Evolutionary conservation across 2,113 vertebrate species (phyloP).

Genomic region (Halichoerus grypus): DNA sequence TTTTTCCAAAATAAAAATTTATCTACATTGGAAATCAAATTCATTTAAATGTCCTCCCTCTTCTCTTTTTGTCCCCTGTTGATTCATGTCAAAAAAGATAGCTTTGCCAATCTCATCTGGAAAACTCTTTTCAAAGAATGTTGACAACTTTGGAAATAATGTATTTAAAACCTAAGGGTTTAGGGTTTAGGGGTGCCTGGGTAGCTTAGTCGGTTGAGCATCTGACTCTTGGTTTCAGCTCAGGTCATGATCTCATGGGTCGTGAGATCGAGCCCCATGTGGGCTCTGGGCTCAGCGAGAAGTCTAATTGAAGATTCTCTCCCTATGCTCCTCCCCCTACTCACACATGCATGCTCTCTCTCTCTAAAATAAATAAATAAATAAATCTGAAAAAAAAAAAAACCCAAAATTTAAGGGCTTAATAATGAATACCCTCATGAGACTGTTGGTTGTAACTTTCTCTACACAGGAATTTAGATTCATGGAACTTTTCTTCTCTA

Average conservation of each 20-base stretch:
- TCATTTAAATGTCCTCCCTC: not conserved
- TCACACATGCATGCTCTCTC: not conserved
- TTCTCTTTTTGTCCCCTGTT: not conserved
- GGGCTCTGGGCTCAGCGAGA: not conserved
- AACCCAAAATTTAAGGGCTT: not conserved
- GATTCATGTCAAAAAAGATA: not conserved
- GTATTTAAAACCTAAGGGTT: not conserved
- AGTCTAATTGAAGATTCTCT: not conserved
- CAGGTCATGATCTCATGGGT: not conserved
- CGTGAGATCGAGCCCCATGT: not conserved
- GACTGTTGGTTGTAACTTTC: not conserved
- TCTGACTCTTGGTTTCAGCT: not conserved
- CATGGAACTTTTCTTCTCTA: not conserved
- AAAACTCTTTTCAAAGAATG: conserved; percentile 11
- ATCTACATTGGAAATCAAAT: not conserved
- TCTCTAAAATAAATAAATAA: not conserved
- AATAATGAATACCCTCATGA: not conserved
- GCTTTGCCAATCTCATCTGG: not conserved
- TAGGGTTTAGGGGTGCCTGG: not conserved
- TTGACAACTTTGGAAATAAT: not conserved
- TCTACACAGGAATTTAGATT: not conserved
- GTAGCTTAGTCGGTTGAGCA: not conserved
- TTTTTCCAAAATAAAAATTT: conserved; percentile 48
- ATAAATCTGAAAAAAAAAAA: not conserved
- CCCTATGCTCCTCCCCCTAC: not conserved